Conservation (phyloP, 2,888 invertebrate genomes). For the Pecten maximus region DNA sequence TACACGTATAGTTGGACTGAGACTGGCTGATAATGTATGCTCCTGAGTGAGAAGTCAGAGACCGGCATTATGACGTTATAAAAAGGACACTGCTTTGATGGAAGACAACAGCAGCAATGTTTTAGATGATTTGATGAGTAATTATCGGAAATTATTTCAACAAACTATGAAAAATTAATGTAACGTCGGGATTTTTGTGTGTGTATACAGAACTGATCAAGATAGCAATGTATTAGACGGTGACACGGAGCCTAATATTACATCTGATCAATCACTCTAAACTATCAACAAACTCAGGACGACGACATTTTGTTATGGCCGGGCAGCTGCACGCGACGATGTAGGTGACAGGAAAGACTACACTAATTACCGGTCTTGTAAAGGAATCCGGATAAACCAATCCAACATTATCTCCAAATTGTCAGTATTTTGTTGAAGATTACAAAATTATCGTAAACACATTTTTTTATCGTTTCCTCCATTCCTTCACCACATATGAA, state of each 20-base stretch:
- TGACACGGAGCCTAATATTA: conserved; percentile 20
- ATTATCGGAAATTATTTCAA: conserved; percentile 29
- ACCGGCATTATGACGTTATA: not conserved
- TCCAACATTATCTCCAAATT: conserved; percentile 10
- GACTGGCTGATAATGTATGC: not conserved
- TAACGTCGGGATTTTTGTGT: conserved; percentile 6
- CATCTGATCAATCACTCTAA: conserved; percentile 27
- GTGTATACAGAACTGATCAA: not conserved
- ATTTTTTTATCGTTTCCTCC: not conserved
- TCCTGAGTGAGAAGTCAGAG: not conserved
- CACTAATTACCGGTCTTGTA: conserved; percentile 32
- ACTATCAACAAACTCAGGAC: not conserved
- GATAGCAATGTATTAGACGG: conserved; percentile 15
- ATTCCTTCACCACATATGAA: not conserved
- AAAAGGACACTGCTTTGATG: not conserved
- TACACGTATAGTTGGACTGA: not conserved
- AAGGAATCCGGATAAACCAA: conserved; percentile 1
- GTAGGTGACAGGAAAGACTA: conserved; percentile 23
- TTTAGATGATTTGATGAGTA: conserved; percentile 35
- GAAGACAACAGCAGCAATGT: not conserved
- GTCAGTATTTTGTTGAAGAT: not conserved
- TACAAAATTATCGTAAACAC: not conserved
- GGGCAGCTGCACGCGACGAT: conserved; percentile 20
- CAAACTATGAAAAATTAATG: conserved; percentile 35
- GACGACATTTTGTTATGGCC: not conserved